These are phyloP conservation scores for Podarcis siculus DNA, from an alignment of 2,797 vertebrate species.

Conservation along the genomic window DNA sequence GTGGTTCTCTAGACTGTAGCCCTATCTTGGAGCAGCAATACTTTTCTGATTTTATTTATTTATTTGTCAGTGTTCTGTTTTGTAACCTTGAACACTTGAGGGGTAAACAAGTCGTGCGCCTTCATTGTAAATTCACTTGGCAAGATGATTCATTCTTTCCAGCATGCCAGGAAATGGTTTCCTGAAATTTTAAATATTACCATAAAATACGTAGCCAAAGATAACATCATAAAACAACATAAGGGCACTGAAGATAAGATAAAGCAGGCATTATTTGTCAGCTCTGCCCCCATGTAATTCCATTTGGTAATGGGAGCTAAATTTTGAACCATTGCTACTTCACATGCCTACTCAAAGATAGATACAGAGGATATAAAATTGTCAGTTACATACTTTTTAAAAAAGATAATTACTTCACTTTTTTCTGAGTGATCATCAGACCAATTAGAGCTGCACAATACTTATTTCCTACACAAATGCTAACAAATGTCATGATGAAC, in stretches of 20 bases:
- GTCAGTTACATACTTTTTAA: neutral
- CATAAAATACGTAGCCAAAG: neutral
- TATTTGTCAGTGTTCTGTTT: neutral
- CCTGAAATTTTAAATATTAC: neutral
- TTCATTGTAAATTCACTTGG: neutral
- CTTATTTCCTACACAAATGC: conserved; percentile 40
- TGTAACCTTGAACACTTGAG: neutral
- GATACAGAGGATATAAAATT: neutral
- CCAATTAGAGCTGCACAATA: conserved; percentile 30
- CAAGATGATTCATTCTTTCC: neutral
- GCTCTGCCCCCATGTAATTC: neutral
- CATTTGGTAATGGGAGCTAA: neutral
- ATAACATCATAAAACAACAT: neutral
- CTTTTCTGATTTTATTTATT: no score
- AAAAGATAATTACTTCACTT: conserved; percentile 3
- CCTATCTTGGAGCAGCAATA: neutral
- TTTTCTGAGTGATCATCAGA: conserved; percentile 35
- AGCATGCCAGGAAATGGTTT: neutral
- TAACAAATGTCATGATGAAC: conserved; percentile 24
- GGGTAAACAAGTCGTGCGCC: neutral
- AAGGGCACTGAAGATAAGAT: neutral
- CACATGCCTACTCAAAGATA: no score
- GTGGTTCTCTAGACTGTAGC: neutral
- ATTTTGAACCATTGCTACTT: neutral
- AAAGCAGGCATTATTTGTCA: neutral